Evolutionary conservation across 2,113 vertebrate species (phyloP).

Genomic region (Rhodinocichla rosea): DNA sequence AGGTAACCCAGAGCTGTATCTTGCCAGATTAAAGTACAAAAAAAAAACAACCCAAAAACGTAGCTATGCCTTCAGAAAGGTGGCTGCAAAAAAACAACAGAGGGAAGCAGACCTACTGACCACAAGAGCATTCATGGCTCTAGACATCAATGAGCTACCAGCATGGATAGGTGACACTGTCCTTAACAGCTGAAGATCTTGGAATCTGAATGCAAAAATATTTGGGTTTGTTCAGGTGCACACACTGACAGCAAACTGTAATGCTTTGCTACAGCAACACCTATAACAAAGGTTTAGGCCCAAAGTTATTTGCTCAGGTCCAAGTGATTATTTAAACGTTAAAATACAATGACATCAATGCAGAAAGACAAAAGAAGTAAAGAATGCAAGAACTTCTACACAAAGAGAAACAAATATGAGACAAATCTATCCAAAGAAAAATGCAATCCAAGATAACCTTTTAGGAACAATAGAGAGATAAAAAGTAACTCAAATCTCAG

Average conservation of each 20-base stretch:
- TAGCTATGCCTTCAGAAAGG: neutral
- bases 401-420: neutral
- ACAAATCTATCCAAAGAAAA: neutral
- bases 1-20: neutral
- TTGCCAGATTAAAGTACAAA: neutral
- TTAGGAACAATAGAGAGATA: neutral
- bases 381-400: neutral
- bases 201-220: neutral
- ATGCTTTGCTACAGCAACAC: neutral
- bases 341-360: neutral
- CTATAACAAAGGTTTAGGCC: neutral
- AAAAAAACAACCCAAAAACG: fast-evolving
- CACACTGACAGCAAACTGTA: neutral
- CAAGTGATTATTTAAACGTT: neutral
- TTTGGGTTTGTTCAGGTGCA: neutral
- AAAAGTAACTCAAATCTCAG: neutral
- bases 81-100: neutral
- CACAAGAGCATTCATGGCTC: neutral
- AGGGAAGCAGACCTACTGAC: neutral
- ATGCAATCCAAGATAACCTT: neutral
- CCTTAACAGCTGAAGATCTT: neutral
- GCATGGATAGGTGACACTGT: fast-evolving
- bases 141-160: neutral
- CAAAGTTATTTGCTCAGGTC: neutral
- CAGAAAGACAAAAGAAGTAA: neutral